phyloP scores from a whole-genome alignment of 2,113 vertebrate genomes.

The Steatornis caripensis region DNA sequence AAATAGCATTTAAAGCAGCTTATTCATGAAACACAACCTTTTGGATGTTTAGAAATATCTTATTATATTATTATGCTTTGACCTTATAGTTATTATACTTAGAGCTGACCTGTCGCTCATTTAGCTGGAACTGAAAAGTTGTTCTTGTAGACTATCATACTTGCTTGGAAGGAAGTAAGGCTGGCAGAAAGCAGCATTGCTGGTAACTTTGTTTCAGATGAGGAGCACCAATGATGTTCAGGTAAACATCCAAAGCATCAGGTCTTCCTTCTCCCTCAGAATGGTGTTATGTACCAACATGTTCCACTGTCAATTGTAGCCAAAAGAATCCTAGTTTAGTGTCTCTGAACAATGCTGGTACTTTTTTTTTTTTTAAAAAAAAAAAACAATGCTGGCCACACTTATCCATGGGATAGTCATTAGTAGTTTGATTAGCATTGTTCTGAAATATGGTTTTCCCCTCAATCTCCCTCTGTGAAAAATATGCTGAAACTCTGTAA shows the following conservation, averaged over 20 bases:
- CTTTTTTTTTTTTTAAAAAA: background rate
- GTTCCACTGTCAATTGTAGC: background rate
- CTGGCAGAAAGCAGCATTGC: background rate
- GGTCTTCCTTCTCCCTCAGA: background rate
- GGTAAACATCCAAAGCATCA: background rate
- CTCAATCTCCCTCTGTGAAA: background rate
- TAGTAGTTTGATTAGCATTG: slow-evolving; percentile 47
- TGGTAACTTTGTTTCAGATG: background rate
- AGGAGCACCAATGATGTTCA: background rate
- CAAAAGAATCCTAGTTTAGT: background rate
- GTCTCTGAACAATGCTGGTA: slow-evolving; percentile 8
- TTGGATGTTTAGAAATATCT: slow-evolving; percentile 29
- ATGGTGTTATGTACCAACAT: background rate
- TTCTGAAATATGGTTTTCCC: background rate
- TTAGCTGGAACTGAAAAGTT: background rate
- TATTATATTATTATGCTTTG: slow-evolving; percentile 18
- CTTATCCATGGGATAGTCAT: background rate
- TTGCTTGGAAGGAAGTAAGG: background rate
- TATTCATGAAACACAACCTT: slow-evolving; percentile 22
- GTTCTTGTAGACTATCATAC: background rate
- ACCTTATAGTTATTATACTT: slow-evolving; percentile 1
- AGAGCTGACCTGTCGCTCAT: background rate
- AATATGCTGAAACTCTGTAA: background rate
- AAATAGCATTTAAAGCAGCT: slow-evolving; percentile 25
- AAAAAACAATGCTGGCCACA: slow-evolving; percentile 44